Evolutionary conservation across 2,797 vertebrate species (phyloP).

Genomic region (Trichosurus vulpecula): DNA sequence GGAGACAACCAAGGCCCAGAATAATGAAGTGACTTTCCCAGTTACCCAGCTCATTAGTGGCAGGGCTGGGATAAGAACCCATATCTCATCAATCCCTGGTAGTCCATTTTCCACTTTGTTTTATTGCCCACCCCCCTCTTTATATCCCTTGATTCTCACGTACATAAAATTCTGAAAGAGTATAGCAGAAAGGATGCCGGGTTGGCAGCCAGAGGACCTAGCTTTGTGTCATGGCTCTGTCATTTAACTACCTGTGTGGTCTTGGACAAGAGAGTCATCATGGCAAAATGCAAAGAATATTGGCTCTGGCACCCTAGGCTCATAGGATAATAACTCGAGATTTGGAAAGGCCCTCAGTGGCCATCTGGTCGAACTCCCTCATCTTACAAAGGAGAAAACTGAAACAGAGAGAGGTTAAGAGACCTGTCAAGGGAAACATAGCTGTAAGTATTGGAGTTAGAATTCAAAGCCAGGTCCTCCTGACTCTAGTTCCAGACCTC

Average conservation of each 20-base stretch:
- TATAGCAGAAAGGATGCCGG: neutral
- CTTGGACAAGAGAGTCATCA: neutral
- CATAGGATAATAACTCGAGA: neutral
- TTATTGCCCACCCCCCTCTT: neutral
- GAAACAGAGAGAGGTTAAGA: neutral
- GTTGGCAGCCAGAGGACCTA: neutral
- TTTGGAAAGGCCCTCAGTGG: neutral
- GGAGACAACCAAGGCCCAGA: neutral
- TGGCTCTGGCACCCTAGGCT: neutral
- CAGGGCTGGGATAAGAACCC: neutral
- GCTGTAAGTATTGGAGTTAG: neutral
- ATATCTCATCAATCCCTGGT: too few relatives aligned
- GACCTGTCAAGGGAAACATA: neutral
- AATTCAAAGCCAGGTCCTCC: too few relatives aligned
- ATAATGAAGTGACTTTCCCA: neutral
- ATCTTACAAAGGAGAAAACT: neutral
- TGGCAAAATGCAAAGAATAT: neutral
- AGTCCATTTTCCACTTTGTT: neutral
- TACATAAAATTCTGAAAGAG: neutral
- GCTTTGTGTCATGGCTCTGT: neutral
- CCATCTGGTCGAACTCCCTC: neutral
- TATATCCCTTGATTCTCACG: neutral
- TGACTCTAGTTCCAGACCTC: neutral
- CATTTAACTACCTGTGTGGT: neutral
- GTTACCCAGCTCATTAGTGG: neutral